Conservation (phyloP, 2,888 invertebrate genomes). For the Trichogramma dendrolimi region DNA sequence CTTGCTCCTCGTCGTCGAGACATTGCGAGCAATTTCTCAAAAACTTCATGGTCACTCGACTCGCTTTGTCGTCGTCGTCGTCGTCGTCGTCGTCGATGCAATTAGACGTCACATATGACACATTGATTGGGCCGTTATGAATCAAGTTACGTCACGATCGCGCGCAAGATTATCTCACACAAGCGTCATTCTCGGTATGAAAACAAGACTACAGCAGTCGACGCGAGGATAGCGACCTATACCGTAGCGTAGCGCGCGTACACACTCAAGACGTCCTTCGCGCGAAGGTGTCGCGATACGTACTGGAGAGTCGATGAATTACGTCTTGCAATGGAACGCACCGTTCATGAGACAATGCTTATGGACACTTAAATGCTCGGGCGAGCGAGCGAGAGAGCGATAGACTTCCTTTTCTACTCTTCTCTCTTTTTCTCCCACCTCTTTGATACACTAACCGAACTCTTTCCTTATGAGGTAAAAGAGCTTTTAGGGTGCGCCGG, state of each 20-base stretch:
- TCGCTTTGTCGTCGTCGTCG: background rate
- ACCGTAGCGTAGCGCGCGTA: no score
- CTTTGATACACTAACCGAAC: background rate
- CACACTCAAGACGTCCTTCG: conserved; percentile 2
- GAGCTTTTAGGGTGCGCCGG: no score
- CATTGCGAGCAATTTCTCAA: background rate
- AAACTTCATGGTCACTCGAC: conserved; percentile 5
- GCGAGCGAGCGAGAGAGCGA: conserved; percentile 11
- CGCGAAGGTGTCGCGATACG: conserved; percentile 29
- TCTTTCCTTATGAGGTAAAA: no score
- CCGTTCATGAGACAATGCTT: no score
- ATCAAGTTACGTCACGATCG: background rate
- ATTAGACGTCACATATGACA: background rate
- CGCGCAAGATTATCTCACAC: background rate
- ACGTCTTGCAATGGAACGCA: no score
- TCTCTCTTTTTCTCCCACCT: background rate
- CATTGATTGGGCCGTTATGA: no score
- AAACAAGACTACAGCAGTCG: background rate
- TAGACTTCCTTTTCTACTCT: background rate
- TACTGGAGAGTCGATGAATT: conserved; percentile 8
- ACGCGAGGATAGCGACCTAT: no score
- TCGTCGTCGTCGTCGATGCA: background rate
- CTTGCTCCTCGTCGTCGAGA: background rate
- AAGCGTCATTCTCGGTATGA: background rate
- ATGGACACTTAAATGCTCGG: background rate